Evolutionary conservation across 1,140 invertebrate species (phyloP).

Genomic region (Achroia grisella): DNA sequence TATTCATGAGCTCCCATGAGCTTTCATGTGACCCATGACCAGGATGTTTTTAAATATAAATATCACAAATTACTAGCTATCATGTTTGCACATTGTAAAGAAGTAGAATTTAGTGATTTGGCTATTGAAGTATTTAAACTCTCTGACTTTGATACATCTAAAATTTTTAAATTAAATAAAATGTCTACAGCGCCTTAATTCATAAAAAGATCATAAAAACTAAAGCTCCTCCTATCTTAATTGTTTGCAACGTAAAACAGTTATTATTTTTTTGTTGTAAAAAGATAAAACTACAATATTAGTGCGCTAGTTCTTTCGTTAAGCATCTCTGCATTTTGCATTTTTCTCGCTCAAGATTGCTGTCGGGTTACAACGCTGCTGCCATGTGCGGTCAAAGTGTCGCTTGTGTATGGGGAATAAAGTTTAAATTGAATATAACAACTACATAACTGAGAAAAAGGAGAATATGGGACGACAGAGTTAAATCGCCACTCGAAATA

Average conservation of each 20-base stretch:
- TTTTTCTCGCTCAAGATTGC: slow-evolving; percentile 39
- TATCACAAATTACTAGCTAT: too few relatives aligned
- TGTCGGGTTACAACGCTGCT: slow-evolving; percentile 20
- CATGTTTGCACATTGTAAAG: too few relatives aligned
- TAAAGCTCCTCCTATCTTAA: neutral
- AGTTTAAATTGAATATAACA: slow-evolving; percentile 32
- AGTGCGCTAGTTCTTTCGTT: slow-evolving; percentile 37
- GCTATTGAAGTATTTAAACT: too few relatives aligned
- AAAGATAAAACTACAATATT: slow-evolving; percentile 3
- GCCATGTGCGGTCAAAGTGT: neutral
- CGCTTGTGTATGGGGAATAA: slow-evolving; percentile 19
- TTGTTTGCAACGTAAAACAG: neutral
- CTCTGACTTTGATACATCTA: too few relatives aligned
- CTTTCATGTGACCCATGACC: too few relatives aligned
- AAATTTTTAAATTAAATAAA: too few relatives aligned
- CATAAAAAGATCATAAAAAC: neutral
- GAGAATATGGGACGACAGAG: slow-evolving; percentile 42
- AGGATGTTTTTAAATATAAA: too few relatives aligned
- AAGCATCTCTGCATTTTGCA: slow-evolving; percentile 41
- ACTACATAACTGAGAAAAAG: slow-evolving; percentile 4
- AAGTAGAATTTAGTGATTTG: too few relatives aligned
- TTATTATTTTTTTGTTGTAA: slow-evolving; percentile 3
- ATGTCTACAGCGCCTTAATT: too few relatives aligned
- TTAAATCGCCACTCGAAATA: slow-evolving; percentile 63
- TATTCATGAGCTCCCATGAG: too few relatives aligned